phyloP scores from a whole-genome alignment of 1,140 invertebrate genomes.

The Acromyrmex charruanus region DNA sequence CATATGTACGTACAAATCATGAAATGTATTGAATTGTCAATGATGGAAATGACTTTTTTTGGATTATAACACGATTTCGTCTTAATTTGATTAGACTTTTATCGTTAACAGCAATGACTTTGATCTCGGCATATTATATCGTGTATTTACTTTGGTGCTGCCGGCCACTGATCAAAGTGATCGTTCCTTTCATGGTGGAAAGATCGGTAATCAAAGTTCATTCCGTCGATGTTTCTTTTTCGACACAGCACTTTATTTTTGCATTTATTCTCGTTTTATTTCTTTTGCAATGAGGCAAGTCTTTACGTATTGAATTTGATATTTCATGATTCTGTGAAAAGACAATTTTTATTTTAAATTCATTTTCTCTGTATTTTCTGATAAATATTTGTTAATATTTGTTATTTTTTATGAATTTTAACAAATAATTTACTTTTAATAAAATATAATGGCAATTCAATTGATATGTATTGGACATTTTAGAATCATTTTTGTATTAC shows the following conservation, averaged over 20 bases:
- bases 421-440: too few species aligned
- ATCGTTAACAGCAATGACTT: constrained; percentile 46
- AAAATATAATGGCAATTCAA: constrained; percentile 23
- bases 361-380: neutral
- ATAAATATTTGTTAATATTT: neutral
- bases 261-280: constrained; percentile 40
- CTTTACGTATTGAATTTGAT: neutral
- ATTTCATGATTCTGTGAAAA: constrained; percentile 8
- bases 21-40: neutral
- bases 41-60: neutral
- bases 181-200: constrained; percentile 48
- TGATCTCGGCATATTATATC: constrained; percentile 55
- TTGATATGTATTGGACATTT: too few species aligned
- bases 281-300: neutral
- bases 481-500: too few species aligned
- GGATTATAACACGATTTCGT: constrained; percentile 13
- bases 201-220: constrained; percentile 63
- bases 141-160: constrained; percentile 56
- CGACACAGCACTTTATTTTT: constrained; percentile 33
- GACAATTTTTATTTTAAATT: neutral
- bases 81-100: constrained; percentile 58
- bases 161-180: constrained; percentile 61
- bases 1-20: neutral
- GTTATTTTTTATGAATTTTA: neutral
- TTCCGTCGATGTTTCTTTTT: constrained; percentile 54